Base-by-base conservation (phyloP, 2,113 vertebrate species). In the Pangasianodon gigas region DNA sequence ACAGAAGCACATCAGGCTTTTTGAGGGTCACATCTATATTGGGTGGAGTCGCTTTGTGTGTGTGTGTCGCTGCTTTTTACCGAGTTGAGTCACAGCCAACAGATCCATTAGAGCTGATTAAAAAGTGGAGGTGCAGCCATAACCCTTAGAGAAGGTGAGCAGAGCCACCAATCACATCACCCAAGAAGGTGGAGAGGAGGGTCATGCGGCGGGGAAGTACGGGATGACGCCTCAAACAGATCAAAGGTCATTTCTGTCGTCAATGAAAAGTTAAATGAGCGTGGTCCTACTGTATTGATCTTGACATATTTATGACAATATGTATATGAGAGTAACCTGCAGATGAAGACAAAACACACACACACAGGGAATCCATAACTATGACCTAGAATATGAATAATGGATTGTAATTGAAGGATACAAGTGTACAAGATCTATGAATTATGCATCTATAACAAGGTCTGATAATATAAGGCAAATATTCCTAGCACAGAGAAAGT, bases 61-160 rank as follows among this genome's bases (percentile, higher is more conserved):
- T 85, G 89, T 75, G 83, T 60, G 74, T 48, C 41, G 14, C 52
- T 37, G 91, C 51, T 60, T 91, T 84, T 92, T 90, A 91, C 87
- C 56, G 7, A 84, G 84, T 91, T 95, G 95, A 94, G 90, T 92
- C 87, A 56, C 92, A 94, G 95, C 95, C 95, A 96, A 92, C 93
- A 91, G 93, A 95, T 95, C 95, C 95, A 96, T 95, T 96, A 96
- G 94, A 87, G 93, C 94, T 94, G 95, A 96, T 96, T 96, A 93
- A 95, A 89, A 93, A 94, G 92, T 80, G 93, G 92, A 93, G 93
- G 86, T 91, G 93, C 93, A 94, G 92, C 87, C 86, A 77, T 95
- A 94, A 95, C 93, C 94, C 93, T 93, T 94, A 90, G 91, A 95
- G 95, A 95, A 95, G 94, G 94, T 95, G 95, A 95, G 80, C 48